Base-by-base conservation (phyloP, 2,888 invertebrate species). In the Drosophila yooni region DNA sequence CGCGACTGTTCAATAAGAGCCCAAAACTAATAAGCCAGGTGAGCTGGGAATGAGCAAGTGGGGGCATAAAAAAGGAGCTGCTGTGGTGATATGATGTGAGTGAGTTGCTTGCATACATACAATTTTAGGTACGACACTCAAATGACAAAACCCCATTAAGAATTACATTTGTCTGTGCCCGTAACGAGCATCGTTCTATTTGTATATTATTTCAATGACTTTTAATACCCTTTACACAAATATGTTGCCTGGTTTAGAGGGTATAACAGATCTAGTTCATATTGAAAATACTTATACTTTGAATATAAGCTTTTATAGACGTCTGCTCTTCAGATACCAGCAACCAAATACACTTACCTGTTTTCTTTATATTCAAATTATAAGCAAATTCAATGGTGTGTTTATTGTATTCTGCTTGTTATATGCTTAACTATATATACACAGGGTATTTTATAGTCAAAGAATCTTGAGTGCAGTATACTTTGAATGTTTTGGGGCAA, bases 121-220 rank as follows among this genome's bases (percentile, higher is more conserved):
- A 50, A 57, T 64, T 65, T 81, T 68, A 38, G 53, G 58, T 57
- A 62, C 57, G n/a, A 58, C n/a, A 46, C 60, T 69, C 63, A 88
- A 90, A 82, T 88, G 89, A 88, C 85, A 88, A 90, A 88, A 88
- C 74, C 77, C 83, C 86, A 88, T 85, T 90, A 82, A 74, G 81
- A 82, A 88, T 81, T 77, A 74, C 82, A 74, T 63, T 74, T 77
- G 72, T 59, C 61, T 74, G 70, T 63, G 63, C 59, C 51, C 62
- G 38, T 34, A 63, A 56, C 70, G 62, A 70, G 70, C 58, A 36
- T 63, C 56, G 43, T 59, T 52, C 62, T 66, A 69, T 71, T 68
- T 73, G 51, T 70, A 64, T 75, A 52, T 74, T 54, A 67, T 74
- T 62, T 66, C 72, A 76, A 66, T 60, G 72, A 48, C 53, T 58